Evolutionary conservation across 2,888 invertebrate genomes (phyloP), one percentile per base, ranked within the genome.

Genomic region (Tribolium freemani): DNA sequence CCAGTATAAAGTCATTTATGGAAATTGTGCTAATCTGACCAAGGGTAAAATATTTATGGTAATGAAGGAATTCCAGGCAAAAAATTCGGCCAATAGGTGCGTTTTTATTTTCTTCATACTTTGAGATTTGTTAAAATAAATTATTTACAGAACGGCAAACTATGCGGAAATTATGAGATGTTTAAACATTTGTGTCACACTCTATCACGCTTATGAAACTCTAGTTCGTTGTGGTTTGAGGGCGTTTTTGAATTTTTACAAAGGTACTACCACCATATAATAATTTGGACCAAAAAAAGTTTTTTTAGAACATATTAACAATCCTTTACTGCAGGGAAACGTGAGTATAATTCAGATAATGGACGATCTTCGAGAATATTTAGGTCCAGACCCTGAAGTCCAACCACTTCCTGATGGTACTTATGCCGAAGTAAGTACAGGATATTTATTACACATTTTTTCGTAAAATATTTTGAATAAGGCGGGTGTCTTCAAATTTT

Each of bases 161-260:
- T 90, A 93, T 83, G 89, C 89, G 57, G 88, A 88, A 76, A 90
- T 94, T 78, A 92, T 92, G 87, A 92, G 92, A 80, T 93, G 93
- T 83, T 93, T 97, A 84, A 93, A 92, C 9, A 88, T 94, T 77
- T 92, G 95, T 64, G 91, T 96, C 67, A 93, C 95, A 8, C 88
- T 98, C 75, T 95, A 93, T 85, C 96, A 97, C 87, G 94, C 94
- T 0, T 89, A 93, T 72, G 98, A 98, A 79, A 87, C 98, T 46
- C 88, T 98, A 30, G 89, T 93, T 68, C 91, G 93, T 53, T 96
- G 98, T 85, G 98, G 98, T 0, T 88, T 95, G 1, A 88, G 96
- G 63, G 93, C 95, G 0, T 96, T 98, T 84, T 89, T 94, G 50
- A 92, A 92, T 82, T 97, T 93, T 85, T 93, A 95, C 81, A 90